Evolutionary conservation across 2,113 vertebrate species (phyloP), one percentile per base, ranked within the genome.

Genomic region (Elachura formosa): DNA sequence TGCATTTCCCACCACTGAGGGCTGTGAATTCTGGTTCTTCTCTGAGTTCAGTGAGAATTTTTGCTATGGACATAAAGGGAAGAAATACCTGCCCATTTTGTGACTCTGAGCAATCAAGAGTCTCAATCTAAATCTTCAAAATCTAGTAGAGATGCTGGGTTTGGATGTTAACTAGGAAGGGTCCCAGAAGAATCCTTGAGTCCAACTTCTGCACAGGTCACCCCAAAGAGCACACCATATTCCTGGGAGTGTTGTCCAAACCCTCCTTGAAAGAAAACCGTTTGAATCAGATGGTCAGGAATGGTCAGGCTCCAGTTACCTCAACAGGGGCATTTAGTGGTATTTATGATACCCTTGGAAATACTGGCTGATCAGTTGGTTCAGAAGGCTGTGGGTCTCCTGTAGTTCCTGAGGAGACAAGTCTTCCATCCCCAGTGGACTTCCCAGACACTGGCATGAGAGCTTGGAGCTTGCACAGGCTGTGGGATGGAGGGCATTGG

Each of bases 181-280:
- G 9, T 12, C 8, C 8, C 34, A 55, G 12, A 22, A 36, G 34
- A 23, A 49, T 33, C 5, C 36, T 56, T 0, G 1, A 56, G 31
- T 56, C 31, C 31, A 36, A 4, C 18, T 36, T 36, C 33, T 51
- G 51, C 43, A 36, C 26, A 43, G 33, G 5, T 43, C 43, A 58
- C 22, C 22, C 26, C 40, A 73, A 80, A 41, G 38, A 58, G 43
- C 51, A 64, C 19, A 38, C 28, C 43, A 12, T 38, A 12, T 11
- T 21, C 18, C 26, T 64, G 36, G 8, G 11, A 49, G 12, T 5
- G 3, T 36, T 58, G 22, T 51, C 33, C 58, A 73, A 73, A 51
- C 0, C 0, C 18, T 43, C 23, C 43, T 43, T 73, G 26, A 66
- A n/a, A 31, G 58, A 33, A 73, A n/a, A 9, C 22, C 20, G 5